Base-by-base conservation (phyloP, 2,888 invertebrate species). In the Conops quadrifasciatus region DNA sequence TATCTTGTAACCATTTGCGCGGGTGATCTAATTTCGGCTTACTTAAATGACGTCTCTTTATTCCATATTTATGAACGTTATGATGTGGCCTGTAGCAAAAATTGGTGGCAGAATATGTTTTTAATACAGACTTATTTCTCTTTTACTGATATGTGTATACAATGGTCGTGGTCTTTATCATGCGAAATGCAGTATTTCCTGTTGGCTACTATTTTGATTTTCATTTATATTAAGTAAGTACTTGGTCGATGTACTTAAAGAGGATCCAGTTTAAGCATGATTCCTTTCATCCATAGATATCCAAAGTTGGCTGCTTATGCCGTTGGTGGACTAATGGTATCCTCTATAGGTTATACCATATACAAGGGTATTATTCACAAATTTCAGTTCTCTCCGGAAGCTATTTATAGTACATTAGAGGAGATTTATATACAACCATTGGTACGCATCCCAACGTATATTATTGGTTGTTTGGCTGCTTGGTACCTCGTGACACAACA, bases 401-500 rank as follows among this genome's bases (percentile, higher is more conserved):
- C 82, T 0, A 78, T 80, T n/a, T 81, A 81, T 67, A 77, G 80
- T 60, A 81, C 82, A 0, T 80, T 80, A 53, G 83, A 84, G 0
- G 79, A 83, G 71, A 79, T 90, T 47, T 87, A 88, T 74, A 87
- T 87, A 16, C 83, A 87, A 53, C 88, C 88, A 1, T 88, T 87
- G 81, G 83, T 87, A 2, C 79, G 88, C 69, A 82, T 87, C 45
- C 84, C 87, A 26, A 88, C 88, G 0, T 88, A 88, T 73, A 80
- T 87, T 7, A 75, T 87, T 53, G 88, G 88, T 28, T 79, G 86
- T 16, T 80, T 84, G 3, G 85, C 88, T 0, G 89, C 87, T 11
- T 88, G 87, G 77, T 75, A 71, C 36, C 81, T 85, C 45, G 75
- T 82, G 1, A 82, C 82, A 75, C 74, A 80, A 26, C 76, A 81